These are phyloP conservation scores for Parasteatoda lunata DNA, from an alignment of 2,888 invertebrate species.

Conservation along the genomic window DNA sequence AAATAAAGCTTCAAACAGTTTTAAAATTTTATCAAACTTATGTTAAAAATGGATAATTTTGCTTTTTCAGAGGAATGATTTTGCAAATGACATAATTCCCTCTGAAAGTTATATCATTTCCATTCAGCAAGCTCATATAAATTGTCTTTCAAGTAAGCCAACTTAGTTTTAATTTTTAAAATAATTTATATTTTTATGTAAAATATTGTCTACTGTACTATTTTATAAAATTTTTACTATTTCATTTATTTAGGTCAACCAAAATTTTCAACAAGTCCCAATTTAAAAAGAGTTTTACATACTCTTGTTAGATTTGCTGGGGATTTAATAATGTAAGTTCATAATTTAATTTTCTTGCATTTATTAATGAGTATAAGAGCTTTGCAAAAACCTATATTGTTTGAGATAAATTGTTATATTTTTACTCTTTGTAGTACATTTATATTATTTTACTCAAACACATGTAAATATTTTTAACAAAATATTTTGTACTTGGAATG, in stretches of 20 bases:
- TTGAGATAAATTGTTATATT: too few species aligned
- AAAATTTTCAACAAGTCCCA: conserved; percentile 79
- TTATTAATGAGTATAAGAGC: too few species aligned
- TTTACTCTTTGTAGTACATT: too few species aligned
- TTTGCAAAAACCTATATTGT: too few species aligned
- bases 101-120: conserved; percentile 88
- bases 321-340: conserved; percentile 76
- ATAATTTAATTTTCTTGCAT: too few species aligned
- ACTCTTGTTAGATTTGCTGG: conserved; percentile 81
- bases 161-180: not conserved
- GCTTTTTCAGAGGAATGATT: conserved; percentile 79
- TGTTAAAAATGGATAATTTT: not conserved
- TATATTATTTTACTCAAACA: too few species aligned
- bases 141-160: conserved; percentile 78
- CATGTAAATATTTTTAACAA: too few species aligned
- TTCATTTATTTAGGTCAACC: conserved; percentile 73
- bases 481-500: not conserved
- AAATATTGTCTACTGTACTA: not conserved
- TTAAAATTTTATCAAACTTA: not conserved
- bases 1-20: too few species aligned
- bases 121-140: conserved; percentile 81
- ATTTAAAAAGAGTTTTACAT: conserved; percentile 80
- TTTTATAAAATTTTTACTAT: not conserved
- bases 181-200: not conserved
- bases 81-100: conserved; percentile 85